A percentile compares a stretch with the other conserved stretches of the same genome.
These are phyloP conservation scores for Amaurobius ferox DNA, from an alignment of 2,888 invertebrate species.

Conservation along the genomic window DNA sequence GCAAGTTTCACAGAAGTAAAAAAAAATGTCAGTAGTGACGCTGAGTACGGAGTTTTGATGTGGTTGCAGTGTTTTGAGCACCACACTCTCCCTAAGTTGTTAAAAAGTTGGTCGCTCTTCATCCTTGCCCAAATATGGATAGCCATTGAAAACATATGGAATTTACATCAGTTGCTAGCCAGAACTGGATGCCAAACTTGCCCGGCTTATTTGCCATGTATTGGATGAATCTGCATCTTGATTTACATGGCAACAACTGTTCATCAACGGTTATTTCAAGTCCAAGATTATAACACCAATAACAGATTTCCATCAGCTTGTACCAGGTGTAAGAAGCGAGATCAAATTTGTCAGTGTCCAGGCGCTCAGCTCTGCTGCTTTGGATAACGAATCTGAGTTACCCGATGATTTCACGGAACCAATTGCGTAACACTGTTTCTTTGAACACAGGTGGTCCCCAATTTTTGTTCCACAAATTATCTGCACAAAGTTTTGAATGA, in stretches of 20 bases:
- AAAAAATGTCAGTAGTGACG: conserved; percentile 15
- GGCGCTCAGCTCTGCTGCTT: neutral
- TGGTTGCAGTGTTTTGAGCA: neutral
- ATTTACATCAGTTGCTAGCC: conserved; percentile 11
- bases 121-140: neutral
- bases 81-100: neutral
- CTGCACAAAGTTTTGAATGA: too few relatives aligned
- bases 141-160: conserved; percentile 23
- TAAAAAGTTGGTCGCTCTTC: neutral
- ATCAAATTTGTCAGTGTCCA: neutral
- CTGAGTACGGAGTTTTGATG: neutral
- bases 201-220: conserved; percentile 19
- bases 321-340: neutral
- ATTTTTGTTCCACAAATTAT: too few relatives aligned
- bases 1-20: conserved; percentile 13
- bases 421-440: too few relatives aligned
- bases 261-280: conserved; percentile 3
- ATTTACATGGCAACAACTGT: conserved; percentile 4
- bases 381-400: too few relatives aligned
- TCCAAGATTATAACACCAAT: neutral
- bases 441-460: too few relatives aligned
- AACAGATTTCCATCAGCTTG: neutral
- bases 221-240: conserved; percentile 10
- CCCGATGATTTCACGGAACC: too few relatives aligned
- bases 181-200: conserved; percentile 37